phyloP scores from a whole-genome alignment of 2,797 vertebrate species.

The Hoplostethus atlanticus region DNA sequence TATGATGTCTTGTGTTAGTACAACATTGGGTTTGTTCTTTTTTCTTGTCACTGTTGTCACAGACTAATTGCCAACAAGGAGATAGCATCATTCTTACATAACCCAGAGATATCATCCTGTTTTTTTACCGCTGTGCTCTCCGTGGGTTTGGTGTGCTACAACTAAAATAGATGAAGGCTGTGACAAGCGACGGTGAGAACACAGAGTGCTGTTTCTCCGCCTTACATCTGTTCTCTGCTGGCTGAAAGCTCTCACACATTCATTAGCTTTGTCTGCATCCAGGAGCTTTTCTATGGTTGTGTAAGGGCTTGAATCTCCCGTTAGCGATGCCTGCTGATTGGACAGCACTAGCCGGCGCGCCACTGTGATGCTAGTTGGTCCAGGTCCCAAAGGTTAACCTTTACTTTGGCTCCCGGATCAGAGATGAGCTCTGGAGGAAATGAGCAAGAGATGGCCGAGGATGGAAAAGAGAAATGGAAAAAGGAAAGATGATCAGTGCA shows the following conservation, averaged over 20 bases:
- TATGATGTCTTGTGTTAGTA: neutral
- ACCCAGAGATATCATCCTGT: conserved; percentile 36
- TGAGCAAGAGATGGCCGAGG: conserved; percentile 25
- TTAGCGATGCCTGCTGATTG: neutral
- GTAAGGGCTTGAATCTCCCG: neutral
- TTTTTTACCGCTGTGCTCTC: conserved; percentile 8
- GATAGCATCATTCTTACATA: conserved; percentile 51
- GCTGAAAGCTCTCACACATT: conserved; percentile 6
- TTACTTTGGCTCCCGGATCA: conserved; percentile 51
- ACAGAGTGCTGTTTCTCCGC: conserved; percentile 4
- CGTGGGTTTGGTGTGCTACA: conserved; percentile 14
- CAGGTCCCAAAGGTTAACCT: conserved; percentile 47
- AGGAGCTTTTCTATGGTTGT: neutral
- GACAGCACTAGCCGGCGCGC: neutral
- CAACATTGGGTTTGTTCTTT: conserved; percentile 13
- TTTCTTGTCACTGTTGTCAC: conserved; percentile 21
- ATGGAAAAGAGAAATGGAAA: conserved; percentile 49
- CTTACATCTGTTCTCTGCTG: neutral
- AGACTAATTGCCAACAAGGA: conserved; percentile 28
- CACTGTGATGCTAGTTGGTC: conserved; percentile 19
- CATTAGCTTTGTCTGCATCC: conserved; percentile 5
- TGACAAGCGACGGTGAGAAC: conserved; percentile 7
- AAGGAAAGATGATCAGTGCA: conserved; percentile 46
- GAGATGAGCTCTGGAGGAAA: conserved; percentile 42
- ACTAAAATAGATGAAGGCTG: conserved; percentile 19